Evolutionary conservation across 2,797 vertebrate genomes (phyloP), one percentile per base, ranked within the genome.

Genomic region (Salmo trutta): DNA sequence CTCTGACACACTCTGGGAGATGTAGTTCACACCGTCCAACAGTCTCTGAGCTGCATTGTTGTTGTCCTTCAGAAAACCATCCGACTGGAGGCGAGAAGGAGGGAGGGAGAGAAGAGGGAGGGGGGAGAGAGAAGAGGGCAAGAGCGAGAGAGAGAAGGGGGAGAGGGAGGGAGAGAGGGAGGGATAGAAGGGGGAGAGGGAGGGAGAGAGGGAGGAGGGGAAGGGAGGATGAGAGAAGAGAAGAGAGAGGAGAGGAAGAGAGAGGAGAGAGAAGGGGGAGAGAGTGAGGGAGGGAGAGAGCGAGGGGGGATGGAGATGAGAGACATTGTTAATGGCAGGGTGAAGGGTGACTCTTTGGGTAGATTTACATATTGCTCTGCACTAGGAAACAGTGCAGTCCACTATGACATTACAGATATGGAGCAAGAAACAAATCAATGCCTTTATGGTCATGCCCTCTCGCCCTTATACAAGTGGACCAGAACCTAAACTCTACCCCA

Each of bases 1-100:
- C 88, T 99, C 98, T 2, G 98, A 98, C 79, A 99, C 97, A 0
- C 97, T 99, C 74, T 99, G 98, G n/a, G 98, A 96, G 94, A 99
- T 97, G 89, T 96, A 98, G 91, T 96, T 99, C 91, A 99, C 96
- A 70, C 98, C 98, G 1, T 99, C 98, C 90, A 99, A 87, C 79
- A 99, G 88, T 88, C 98, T 95, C 92, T 99, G 98, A n/a, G 98
- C 98, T 6, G 98, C 98, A 1, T 99, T 99, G 92, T 97, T 97
- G 93, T 99, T 99, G 92, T 99, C 98, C 92, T 99, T 99, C 88
- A 99, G 87, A 90, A 99, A 98, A n/a, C 96, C 95, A 21, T 99
- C 97, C 0, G 95, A 96, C 98, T 99, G 91, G 21, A 70, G 6
- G 15, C 53, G 72, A 68, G 4, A 17, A 19, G 59, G 33, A 29